Evolutionary conservation across 2,113 vertebrate genomes (phyloP).

Genomic region (Phaetusa simplex): DNA sequence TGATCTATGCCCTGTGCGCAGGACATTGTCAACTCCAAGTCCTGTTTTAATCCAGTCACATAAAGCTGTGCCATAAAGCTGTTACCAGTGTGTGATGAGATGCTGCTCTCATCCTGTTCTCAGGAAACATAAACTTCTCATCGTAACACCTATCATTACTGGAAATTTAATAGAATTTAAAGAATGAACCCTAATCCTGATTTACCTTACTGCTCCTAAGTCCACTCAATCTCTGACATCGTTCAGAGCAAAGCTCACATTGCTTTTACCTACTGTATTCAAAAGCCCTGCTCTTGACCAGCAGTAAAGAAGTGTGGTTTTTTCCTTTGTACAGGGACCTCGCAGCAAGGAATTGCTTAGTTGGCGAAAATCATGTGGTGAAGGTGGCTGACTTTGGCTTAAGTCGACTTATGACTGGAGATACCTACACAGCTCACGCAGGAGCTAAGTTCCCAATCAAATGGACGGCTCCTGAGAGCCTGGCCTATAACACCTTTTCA

Average conservation of each 20-base stretch:
- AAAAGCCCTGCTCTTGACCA: not conserved
- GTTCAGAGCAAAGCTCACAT: not conserved
- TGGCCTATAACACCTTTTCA: slow-evolving; percentile 98
- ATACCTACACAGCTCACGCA: slow-evolving; percentile 98
- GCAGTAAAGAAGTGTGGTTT: not conserved
- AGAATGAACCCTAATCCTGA: not conserved
- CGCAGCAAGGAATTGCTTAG: slow-evolving; percentile 95
- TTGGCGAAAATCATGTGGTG: slow-evolving; percentile 97
- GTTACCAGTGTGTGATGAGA: not conserved
- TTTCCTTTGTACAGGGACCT: slow-evolving; percentile 82
- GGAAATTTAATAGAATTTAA: not conserved
- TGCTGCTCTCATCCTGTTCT: not conserved
- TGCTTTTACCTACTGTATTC: not conserved
- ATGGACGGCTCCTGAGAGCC: slow-evolving; percentile 97
- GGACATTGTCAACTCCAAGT: not conserved
- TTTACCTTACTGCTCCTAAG: not conserved
- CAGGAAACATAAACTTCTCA: not conserved
- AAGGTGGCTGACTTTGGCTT: slow-evolving; percentile 98
- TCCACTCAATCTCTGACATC: not conserved
- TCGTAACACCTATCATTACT: not conserved
- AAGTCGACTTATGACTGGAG: slow-evolving; percentile 96
- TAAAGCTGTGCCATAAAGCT: not conserved
- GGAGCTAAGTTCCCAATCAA: slow-evolving; percentile 99
- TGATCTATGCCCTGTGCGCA: not conserved
- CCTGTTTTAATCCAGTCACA: not conserved